Evolutionary conservation across 2,888 invertebrate genomes (phyloP), one percentile per base, ranked within the genome.

Genomic region (Melikaiella ostensackeni): DNA sequence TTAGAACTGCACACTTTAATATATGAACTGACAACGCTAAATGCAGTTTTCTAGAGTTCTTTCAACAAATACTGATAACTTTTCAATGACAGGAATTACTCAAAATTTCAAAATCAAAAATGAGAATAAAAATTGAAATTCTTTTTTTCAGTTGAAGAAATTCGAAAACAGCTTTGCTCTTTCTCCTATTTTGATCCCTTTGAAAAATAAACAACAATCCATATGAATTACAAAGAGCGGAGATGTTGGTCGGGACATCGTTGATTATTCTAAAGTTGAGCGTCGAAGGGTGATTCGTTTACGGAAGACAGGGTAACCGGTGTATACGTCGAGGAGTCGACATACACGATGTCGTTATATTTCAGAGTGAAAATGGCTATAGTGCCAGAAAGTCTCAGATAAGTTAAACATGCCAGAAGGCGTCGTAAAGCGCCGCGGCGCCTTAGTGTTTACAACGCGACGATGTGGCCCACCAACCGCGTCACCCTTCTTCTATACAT

Each of bases 381-480:
- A 86, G 85, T 86, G 87, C 83, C 86, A 86, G 86, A 85, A 85
- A 86, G 86, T 87, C 86, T 85, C 85, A 84, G 84, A 83, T 88
- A 87, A 89, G 86, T 87, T 90, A 90, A 90, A 89, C 88, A 88
- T 79, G 79, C 77, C 80, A 80, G 78, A 84, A 84, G 89, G 91
- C 91, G 91, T 92, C 91, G 91, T 92, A 92, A 92, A 92, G 92
- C 91, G 91, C 90, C 92, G 91, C 92, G 93, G 92, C 92, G 92
- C 93, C 93, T 92, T 89, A 89, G 88, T 93, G 93, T 93, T 93
- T 93, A 93, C 92, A 91, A 86, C 90, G 89, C 86, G 88, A 80
- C 83, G 82, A 75, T 80, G 83, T 77, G 79, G 81, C 79, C 79
- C 76, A 76, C 70, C 76, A 76, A 79, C 79, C 55, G 70, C 76